Base-by-base conservation (phyloP, 2,888 invertebrate species). In the Tenthredo livida region DNA sequence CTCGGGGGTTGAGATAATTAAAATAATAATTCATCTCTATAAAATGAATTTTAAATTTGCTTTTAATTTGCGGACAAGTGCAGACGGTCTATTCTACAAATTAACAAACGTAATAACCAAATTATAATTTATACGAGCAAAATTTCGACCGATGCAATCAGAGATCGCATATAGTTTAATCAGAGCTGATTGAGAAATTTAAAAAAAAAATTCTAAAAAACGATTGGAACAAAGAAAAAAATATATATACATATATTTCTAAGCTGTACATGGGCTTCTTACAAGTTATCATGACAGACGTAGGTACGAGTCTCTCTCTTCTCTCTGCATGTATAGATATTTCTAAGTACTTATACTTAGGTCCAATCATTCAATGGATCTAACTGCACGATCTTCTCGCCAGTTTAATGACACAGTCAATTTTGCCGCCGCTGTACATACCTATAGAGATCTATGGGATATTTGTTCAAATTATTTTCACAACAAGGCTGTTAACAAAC, bases 351-450 rank as follows among this genome's bases (percentile, higher is more conserved):
- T 29, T 33, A 33, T 67, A 67, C 29, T 33, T 29, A 33, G 29
- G 33, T 67, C 67, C 67, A 67, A 67, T 67, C 67, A 67, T 67
- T 17, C 67, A 67, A 67, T 67, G 33, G 67, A 67, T 67, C 17
- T 67, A 67, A 67, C 3, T 25, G 25, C 61, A 10, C 21, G 10
- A 61, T 21, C 21, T 25, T 25, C 12, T 61, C 10, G 61, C 61
- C 25, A 21, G 61, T 61, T 61, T 25, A 61, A 61, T 7, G 25
- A 25, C 61, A 10, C 3, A 61, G 61, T 2, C 61, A 61, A 61
- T 61, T 61, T 61, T 61, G 10, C 10, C 10, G 25, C 61, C 25
- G 0, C 10, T n/a, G n/a, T n/a, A n/a, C n/a, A n/a, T n/a, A n/a
- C n/a, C n/a, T n/a, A n/a, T n/a, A n/a, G 21, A 1, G 9, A 12